phyloP scores from a whole-genome alignment of 2,113 vertebrate genomes.

The Oncorhynchus gorbuscha region DNA sequence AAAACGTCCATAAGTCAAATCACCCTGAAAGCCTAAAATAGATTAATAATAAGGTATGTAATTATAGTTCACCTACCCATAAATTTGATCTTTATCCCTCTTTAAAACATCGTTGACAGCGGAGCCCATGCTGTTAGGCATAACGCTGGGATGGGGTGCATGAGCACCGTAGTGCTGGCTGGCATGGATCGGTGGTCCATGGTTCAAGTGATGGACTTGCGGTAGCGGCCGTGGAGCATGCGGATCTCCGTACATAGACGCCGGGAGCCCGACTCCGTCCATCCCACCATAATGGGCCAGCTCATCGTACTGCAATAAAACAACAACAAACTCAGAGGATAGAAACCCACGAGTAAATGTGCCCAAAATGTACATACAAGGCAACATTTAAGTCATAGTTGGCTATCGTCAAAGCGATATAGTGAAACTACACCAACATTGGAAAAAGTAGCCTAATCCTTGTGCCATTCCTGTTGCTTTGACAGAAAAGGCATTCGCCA shows the following conservation, averaged over 20 bases:
- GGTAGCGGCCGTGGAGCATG: conserved; percentile 97
- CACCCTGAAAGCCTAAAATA: neutral
- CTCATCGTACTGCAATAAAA: conserved; percentile 94
- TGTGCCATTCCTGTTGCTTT: conserved; percentile 14
- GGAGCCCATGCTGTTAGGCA: conserved; percentile 98
- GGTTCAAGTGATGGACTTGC: conserved; percentile 98
- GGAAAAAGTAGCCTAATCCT: conserved; percentile 12
- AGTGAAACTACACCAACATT: conserved; percentile 19
- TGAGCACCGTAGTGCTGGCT: conserved; percentile 97
- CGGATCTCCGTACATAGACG: conserved; percentile 98
- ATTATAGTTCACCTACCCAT: conserved; percentile 83
- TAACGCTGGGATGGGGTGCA: conserved; percentile 97
- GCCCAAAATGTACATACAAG: conserved; percentile 13
- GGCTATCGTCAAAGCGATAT: conserved; percentile 20
- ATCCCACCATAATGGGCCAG: conserved; percentile 99
- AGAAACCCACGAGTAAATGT: conserved; percentile 27
- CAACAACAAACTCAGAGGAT: conserved; percentile 56
- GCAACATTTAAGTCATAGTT: conserved; percentile 25
- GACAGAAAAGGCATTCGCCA: conserved; percentile 8
- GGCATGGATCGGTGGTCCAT: conserved; percentile 94
- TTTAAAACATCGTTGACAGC: conserved; percentile 99
- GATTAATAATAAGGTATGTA: neutral
- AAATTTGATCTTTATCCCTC: conserved; percentile 99
- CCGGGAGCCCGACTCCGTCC: conserved; percentile 96
- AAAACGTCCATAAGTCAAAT: neutral